Evolutionary conservation across 2,113 vertebrate species (phyloP).

Genomic region (Eublepharis macularius): DNA sequence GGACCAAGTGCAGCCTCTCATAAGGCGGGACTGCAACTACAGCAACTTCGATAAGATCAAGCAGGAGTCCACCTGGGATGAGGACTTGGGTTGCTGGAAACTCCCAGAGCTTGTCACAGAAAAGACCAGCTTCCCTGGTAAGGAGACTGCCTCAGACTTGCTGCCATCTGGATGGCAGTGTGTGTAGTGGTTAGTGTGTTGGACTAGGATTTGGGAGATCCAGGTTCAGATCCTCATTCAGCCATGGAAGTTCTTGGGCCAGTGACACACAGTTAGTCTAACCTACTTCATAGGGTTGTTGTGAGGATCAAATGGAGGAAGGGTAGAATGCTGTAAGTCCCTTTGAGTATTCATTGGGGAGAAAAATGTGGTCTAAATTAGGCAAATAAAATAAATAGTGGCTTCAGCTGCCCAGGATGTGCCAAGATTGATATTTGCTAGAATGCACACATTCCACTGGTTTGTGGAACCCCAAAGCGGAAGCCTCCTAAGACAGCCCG

Average conservation of each 20-base stretch:
- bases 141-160: background rate
- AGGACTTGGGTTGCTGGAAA: conserved; percentile 84
- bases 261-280: too few species aligned
- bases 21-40: conserved; percentile 86
- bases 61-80: conserved; percentile 82
- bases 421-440: background rate
- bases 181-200: too few species aligned
- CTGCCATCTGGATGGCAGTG: rapidly evolving
- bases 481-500: background rate
- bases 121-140: conserved; percentile 85
- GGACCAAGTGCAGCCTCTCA: conserved; percentile 80
- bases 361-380: too few species aligned
- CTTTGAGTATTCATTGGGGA: too few species aligned
- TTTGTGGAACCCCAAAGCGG: background rate
- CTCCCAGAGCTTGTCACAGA: conserved; percentile 81
- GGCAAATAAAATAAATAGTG: too few species aligned
- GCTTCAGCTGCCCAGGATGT: rapidly evolving
- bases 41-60: conserved; percentile 85
- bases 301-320: too few species aligned
- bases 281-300: too few species aligned
- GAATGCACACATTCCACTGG: background rate
- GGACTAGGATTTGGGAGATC: too few species aligned
- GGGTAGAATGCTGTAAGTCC: too few species aligned
- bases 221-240: too few species aligned
- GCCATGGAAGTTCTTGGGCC: too few species aligned